A percentile compares a stretch with the other conserved stretches of the same genome.
Evolutionary conservation across 2,797 vertebrate species (phyloP).

Genomic region (Sebastes diaconus): DNA sequence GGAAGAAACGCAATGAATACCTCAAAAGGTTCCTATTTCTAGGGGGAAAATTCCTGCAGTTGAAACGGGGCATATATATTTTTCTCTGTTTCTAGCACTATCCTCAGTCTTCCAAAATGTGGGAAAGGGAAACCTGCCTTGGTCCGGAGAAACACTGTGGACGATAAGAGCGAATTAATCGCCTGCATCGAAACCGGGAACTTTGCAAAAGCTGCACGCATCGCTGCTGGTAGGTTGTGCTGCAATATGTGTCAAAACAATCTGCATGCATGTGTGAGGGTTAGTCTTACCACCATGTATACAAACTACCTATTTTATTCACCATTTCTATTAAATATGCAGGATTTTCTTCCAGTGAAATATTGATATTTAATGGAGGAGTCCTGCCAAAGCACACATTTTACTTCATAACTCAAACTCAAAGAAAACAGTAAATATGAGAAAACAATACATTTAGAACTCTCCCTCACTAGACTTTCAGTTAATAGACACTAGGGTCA

Average conservation of each 20-base stretch:
- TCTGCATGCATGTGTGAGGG: neutral
- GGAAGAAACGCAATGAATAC: too few relatives aligned
- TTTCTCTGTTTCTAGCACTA: conserved; percentile 50
- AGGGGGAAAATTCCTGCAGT: too few relatives aligned
- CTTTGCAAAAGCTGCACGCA: conserved; percentile 96
- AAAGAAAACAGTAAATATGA: neutral
- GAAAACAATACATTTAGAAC: neutral
- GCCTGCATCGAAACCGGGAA: conserved; percentile 97
- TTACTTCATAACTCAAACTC: too few relatives aligned
- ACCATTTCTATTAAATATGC: neutral
- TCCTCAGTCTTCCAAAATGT: conserved; percentile 90
- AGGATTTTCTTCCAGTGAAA: neutral
- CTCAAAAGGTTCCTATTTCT: too few relatives aligned
- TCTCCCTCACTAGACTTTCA: neutral
- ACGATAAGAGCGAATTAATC: conserved; percentile 94
- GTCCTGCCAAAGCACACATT: too few relatives aligned
- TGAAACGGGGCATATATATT: neutral
- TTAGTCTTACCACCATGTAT: too few relatives aligned
- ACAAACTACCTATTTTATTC: neutral
- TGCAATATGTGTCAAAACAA: neutral
- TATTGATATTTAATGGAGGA: neutral
- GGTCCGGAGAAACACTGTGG: conserved; percentile 93
- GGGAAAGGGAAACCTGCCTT: conserved; percentile 96
- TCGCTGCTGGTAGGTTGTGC: conserved; percentile 89
- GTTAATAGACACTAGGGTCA: neutral